These are phyloP conservation scores for Amazona vittata DNA, from an alignment of 2,113 vertebrate species.

Conservation along the genomic window DNA sequence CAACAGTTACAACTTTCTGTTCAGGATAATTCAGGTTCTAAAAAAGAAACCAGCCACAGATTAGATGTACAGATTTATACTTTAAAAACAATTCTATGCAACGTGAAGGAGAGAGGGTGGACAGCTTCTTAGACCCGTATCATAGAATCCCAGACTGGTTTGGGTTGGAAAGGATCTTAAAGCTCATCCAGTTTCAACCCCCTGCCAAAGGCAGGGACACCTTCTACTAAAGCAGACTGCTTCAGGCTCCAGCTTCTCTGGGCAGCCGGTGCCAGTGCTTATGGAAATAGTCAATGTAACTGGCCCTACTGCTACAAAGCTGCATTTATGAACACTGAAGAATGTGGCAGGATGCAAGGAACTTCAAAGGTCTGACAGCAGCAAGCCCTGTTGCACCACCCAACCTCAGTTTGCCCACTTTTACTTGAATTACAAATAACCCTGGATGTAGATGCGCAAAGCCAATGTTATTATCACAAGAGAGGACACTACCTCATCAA, in stretches of 20 bases:
- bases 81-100: background rate
- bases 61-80: background rate
- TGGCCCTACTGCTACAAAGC: background rate
- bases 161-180: background rate
- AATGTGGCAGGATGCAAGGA: background rate
- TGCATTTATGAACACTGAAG: background rate
- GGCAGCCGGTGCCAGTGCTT: background rate
- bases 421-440: accelerated
- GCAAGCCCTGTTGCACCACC: background rate
- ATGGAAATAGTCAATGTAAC: background rate
- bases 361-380: background rate
- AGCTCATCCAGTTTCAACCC: background rate
- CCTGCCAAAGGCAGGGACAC: background rate
- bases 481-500: constrained; percentile 87
- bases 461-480: background rate
- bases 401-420: background rate
- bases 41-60: background rate
- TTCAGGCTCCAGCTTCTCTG: background rate
- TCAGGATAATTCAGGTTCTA: constrained; percentile 98
- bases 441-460: background rate
- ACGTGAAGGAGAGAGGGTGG: background rate
- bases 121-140: background rate
- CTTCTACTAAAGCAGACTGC: background rate
- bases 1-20: constrained; percentile 99
- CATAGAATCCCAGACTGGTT: background rate